Base-by-base conservation (phyloP, 1,140 invertebrate species). In the Neodiprion lecontei region DNA sequence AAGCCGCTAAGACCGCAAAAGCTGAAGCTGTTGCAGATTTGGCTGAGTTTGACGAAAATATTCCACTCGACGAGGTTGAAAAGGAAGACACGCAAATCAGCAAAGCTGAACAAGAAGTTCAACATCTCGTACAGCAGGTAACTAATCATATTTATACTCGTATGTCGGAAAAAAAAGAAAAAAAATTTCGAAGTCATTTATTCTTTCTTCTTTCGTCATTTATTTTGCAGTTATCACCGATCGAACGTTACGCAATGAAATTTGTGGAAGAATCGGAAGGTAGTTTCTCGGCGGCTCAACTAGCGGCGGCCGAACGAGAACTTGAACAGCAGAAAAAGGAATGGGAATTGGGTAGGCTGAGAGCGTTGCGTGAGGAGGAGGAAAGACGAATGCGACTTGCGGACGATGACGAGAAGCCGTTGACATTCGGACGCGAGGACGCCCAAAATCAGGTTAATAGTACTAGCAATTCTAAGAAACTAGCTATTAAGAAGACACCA, bases 21-120 rank as follows among this genome's bases (percentile, higher is more conserved):
- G 96, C 96, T 5, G 98, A 99, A 89, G 96, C 95, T 74, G 96
- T 95, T 67, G 97, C 96, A 12, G 97, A 99, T 85, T 89, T 98
- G 74, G 97, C 96, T 0, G 97, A 99, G 87, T 99, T 99, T 89
- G 97, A 99, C 90, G 98, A 99, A 89, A 96, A 93, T 82, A 96
- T 98, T 89, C 96, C 97, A n/a, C 90, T 97, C 68, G 94, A 95
- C 66, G 93, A 94, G 10, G 91, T 91, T 17, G 93, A 92, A 49
- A 89, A 87, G 72, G 88, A 87, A 49, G 90, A 90, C 50, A 86
- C 91, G 66, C 91, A 95, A 84, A 86, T 94, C 70, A 95, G 93
- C 81, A 95, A 95, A 86, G 95, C 94, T 9, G 95, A 97, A 88
- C 89, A 92, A 78, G 95, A 97, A 88, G 91, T 97, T 74, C 93